Evolutionary conservation across 2,888 invertebrate genomes (phyloP).

Genomic region (Mongoloraphidia duomilia): DNA sequence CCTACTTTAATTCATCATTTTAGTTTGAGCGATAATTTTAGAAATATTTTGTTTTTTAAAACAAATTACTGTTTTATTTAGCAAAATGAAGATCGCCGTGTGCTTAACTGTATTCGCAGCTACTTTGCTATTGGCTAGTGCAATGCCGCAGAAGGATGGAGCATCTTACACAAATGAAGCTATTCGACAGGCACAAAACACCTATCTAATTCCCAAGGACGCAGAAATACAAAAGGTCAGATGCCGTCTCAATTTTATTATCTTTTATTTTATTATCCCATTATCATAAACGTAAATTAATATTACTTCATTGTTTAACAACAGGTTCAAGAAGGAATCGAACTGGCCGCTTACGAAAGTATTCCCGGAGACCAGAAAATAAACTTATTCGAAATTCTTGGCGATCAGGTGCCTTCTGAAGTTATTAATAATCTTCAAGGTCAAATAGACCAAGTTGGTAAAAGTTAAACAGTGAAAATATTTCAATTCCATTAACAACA

Average conservation of each 20-base stretch:
- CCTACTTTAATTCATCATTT: too few relatives aligned
- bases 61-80: too few relatives aligned
- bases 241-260: neutral
- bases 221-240: conserved; percentile 70
- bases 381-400: conserved; percentile 70
- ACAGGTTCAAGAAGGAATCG: conserved; percentile 70
- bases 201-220: conserved; percentile 70
- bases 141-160: conserved; percentile 63
- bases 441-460: conserved; percentile 71
- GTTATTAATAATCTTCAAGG: conserved; percentile 77
- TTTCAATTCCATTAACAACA: too few relatives aligned
- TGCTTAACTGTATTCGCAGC: conserved; percentile 35
- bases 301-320: conserved; percentile 11
- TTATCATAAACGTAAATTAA: too few relatives aligned
- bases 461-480: too few relatives aligned
- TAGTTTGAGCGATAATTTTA: too few relatives aligned
- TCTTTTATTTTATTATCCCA: too few relatives aligned
- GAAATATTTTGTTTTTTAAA: too few relatives aligned
- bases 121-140: conserved; percentile 25
- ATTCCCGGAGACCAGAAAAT: conserved; percentile 75
- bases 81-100: conserved; percentile 23
- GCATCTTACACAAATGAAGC: conserved; percentile 74
- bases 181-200: conserved; percentile 75
- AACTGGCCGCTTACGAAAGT: conserved; percentile 72
- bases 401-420: conserved; percentile 73